A percentile compares a stretch with the other conserved stretches of the same genome.
Evolutionary conservation across 1,140 invertebrate genomes (phyloP).

Genomic region (Branchinecta lindahli): DNA sequence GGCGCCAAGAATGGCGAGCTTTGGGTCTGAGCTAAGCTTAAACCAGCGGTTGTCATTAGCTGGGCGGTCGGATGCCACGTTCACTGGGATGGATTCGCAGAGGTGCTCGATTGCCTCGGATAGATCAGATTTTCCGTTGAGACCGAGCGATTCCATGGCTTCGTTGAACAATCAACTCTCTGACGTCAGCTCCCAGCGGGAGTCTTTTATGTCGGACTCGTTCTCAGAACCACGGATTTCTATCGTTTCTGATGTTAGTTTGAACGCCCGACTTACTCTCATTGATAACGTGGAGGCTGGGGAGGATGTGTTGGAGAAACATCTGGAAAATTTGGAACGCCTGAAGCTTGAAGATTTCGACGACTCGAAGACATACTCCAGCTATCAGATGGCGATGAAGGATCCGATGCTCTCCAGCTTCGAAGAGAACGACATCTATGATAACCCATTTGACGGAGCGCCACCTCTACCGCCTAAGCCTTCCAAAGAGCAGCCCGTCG

Average conservation of each 20-base stretch:
- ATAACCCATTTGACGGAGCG: constrained; percentile 17
- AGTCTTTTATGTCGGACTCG: not conserved
- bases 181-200: not conserved
- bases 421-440: constrained; percentile 18
- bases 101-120: not conserved
- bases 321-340: constrained; percentile 17
- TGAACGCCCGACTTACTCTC: not conserved
- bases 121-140: not conserved
- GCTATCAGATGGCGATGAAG: constrained; percentile 67
- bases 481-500: constrained; percentile 11
- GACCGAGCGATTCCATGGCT: not conserved
- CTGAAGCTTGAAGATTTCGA: constrained; percentile 28
- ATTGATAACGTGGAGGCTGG: not conserved
- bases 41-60: not conserved
- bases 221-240: not conserved
- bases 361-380: constrained; percentile 60
- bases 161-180: not conserved
- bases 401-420: constrained; percentile 42
- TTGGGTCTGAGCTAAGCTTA: not conserved
- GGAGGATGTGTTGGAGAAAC: constrained; percentile 17
- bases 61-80: not conserved
- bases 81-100: not conserved
- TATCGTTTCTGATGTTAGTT: not conserved
- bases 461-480: constrained; percentile 1
- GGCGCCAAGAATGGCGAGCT: not conserved